phyloP scores from a whole-genome alignment of 2,888 invertebrate genomes.

The Eupithecia centaureata region DNA sequence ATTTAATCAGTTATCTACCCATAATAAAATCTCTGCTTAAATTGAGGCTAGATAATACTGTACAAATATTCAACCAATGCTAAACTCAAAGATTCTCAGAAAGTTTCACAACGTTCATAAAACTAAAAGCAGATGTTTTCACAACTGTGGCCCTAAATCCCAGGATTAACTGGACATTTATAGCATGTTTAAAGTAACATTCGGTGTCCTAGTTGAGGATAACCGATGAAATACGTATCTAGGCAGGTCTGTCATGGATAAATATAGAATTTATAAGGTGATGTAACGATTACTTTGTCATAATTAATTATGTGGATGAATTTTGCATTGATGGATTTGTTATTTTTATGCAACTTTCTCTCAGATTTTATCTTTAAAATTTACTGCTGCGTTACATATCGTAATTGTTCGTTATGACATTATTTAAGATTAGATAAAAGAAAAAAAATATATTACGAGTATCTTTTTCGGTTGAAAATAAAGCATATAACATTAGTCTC shows the following conservation, averaged over 20 bases:
- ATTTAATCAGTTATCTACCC: not conserved
- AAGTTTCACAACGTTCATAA: constrained; percentile 8
- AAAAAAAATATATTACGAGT: too few relatives aligned
- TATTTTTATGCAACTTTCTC: too few relatives aligned
- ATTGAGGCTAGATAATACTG: not conserved
- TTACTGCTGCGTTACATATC: too few relatives aligned
- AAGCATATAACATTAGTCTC: too few relatives aligned
- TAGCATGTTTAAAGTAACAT: constrained; percentile 6
- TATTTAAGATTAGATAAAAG: too few relatives aligned
- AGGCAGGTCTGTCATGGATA: constrained; percentile 48
- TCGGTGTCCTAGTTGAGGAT: constrained; percentile 20
- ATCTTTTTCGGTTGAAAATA: too few relatives aligned
- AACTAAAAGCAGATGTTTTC: constrained; percentile 14
- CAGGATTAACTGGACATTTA: constrained; percentile 38
- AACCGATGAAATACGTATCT: constrained; percentile 32
- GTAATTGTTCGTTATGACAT: too few relatives aligned
- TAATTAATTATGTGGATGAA: not conserved
- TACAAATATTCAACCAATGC: not conserved
- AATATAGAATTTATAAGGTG: constrained; percentile 50
- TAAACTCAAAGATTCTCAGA: not conserved
- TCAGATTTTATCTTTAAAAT: too few relatives aligned
- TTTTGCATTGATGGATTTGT: too few relatives aligned
- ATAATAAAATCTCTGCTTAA: not conserved
- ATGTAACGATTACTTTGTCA: constrained; percentile 47
- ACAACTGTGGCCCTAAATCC: constrained; percentile 28